These are phyloP conservation scores for Drosophila fulvimacula DNA, from an alignment of 2,888 invertebrate species.

Conservation along the genomic window DNA sequence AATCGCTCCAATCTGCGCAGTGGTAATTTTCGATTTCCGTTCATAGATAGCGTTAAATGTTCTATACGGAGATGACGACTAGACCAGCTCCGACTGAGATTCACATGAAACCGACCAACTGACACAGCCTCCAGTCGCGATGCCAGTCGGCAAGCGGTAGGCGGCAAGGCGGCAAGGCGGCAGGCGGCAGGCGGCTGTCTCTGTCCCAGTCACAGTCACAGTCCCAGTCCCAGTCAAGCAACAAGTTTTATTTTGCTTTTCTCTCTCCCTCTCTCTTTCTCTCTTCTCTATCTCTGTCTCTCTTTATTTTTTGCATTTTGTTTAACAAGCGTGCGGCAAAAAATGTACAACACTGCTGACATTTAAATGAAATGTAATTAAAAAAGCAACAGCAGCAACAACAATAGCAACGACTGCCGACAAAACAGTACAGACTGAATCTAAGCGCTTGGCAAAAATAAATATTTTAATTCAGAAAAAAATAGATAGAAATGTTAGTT, in stretches of 20 bases:
- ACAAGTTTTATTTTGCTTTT: slow-evolving; percentile 55
- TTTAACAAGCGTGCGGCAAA: slow-evolving; percentile 59
- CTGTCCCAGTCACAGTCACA: slow-evolving; percentile 23
- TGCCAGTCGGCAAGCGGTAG: not conserved
- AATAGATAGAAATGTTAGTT: slow-evolving; percentile 26
- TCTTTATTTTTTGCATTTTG: slow-evolving; percentile 49
- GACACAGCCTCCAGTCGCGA: slow-evolving; percentile 31
- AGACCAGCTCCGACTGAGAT: slow-evolving; percentile 36
- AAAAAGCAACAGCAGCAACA: slow-evolving; percentile 31
- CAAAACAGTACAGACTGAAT: slow-evolving; percentile 50
- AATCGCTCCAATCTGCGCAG: slow-evolving; percentile 75
- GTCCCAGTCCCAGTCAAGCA: slow-evolving; percentile 39
- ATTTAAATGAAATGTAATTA: slow-evolving; percentile 80
- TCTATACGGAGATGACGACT: slow-evolving; percentile 45
- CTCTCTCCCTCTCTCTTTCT: not conserved
- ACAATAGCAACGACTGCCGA: slow-evolving; percentile 31
- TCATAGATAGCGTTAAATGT: slow-evolving; percentile 69
- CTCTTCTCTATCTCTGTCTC: not conserved
- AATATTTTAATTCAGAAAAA: slow-evolving; percentile 36
- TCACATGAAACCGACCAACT: slow-evolving; percentile 48
- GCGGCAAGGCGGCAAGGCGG: slow-evolving; percentile 11
- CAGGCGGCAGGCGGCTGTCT: slow-evolving; percentile 6
- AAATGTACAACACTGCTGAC: slow-evolving; percentile 66
- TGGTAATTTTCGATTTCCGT: slow-evolving; percentile 82
- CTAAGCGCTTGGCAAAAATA: slow-evolving; percentile 44